Percentiles rank a stretch among this genome's conserved stretches.
Conservation (phyloP, 2,797 vertebrate genomes). For the Poeciliopsis infans region DNA sequence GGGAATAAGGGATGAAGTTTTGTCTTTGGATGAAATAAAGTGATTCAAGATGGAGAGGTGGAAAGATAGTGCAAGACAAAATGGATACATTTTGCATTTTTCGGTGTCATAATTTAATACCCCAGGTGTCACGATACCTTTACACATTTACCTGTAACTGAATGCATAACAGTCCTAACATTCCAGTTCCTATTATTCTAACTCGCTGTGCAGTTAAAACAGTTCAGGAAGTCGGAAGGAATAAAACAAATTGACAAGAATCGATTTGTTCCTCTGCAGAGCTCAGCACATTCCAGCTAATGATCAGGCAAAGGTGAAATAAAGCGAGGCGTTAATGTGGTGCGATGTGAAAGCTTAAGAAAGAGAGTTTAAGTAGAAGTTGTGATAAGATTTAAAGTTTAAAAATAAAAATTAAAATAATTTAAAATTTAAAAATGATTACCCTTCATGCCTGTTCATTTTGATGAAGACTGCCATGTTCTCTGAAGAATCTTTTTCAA, state of each 20-base stretch:
- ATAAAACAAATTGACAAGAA: constrained; percentile 9
- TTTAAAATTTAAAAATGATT: not conserved
- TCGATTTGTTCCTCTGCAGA: constrained; percentile 19
- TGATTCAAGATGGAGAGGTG: constrained; percentile 2
- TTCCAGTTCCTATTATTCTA: not conserved
- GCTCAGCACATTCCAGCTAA: not conserved
- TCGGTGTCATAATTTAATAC: not conserved
- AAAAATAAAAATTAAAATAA: too few relatives aligned
- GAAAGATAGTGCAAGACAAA: not conserved
- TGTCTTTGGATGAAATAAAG: not conserved
- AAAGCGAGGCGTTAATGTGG: not conserved
- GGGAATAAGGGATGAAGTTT: constrained; percentile 1
- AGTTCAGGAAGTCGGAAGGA: not conserved
- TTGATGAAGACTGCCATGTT: not conserved
- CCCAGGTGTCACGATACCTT: not conserved
- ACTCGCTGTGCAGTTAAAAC: not conserved
- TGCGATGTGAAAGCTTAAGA: not conserved
- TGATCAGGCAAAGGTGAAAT: constrained; percentile 3
- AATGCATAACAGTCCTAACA: not conserved
- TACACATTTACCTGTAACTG: constrained; percentile 1
- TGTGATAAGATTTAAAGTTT: not conserved
- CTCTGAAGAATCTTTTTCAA: not conserved
- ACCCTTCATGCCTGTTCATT: not conserved
- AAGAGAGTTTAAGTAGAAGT: not conserved
- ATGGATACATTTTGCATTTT: not conserved